Evolutionary conservation across 2,888 invertebrate species (phyloP).

Genomic region (Anoplius nigerrimus): DNA sequence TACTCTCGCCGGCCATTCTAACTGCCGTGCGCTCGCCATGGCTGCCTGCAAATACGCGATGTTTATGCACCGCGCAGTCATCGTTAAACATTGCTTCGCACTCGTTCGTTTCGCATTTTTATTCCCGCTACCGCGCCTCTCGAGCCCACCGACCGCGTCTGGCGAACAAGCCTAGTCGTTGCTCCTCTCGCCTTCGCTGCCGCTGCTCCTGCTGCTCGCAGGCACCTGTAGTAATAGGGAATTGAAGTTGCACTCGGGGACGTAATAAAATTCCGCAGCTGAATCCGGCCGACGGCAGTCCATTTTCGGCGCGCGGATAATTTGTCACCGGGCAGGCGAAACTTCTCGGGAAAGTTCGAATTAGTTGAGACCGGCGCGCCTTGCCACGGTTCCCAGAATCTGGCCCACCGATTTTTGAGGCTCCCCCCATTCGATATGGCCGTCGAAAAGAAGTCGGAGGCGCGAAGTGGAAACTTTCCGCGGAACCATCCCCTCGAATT

Average conservation of each 20-base stretch:
- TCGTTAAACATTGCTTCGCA: constrained; percentile 29
- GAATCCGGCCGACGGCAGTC: constrained; percentile 45
- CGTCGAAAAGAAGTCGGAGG: no score
- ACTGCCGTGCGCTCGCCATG: constrained; percentile 24
- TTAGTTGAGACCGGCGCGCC: constrained; percentile 40
- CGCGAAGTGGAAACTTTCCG: no score
- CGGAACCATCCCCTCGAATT: no score
- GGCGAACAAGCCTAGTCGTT: no score
- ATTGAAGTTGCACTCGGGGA: constrained; percentile 22
- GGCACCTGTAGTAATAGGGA: no score
- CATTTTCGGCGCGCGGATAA: constrained; percentile 44
- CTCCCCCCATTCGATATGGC: no score
- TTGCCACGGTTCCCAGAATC: neutral
- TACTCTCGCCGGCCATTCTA: constrained; percentile 35
- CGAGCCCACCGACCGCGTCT: no score
- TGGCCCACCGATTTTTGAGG: no score
- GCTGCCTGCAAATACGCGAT: constrained; percentile 33
- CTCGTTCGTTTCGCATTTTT: constrained; percentile 28
- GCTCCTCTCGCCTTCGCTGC: no score
- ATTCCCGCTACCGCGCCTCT: neutral
- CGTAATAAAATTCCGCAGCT: constrained; percentile 48
- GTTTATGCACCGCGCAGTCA: constrained; percentile 22
- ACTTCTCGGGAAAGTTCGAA: constrained; percentile 49
- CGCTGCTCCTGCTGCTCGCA: no score
- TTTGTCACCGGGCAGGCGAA: constrained; percentile 42